Conservation (phyloP, 2,797 vertebrate genomes). For the Clarias fuscus region DNA sequence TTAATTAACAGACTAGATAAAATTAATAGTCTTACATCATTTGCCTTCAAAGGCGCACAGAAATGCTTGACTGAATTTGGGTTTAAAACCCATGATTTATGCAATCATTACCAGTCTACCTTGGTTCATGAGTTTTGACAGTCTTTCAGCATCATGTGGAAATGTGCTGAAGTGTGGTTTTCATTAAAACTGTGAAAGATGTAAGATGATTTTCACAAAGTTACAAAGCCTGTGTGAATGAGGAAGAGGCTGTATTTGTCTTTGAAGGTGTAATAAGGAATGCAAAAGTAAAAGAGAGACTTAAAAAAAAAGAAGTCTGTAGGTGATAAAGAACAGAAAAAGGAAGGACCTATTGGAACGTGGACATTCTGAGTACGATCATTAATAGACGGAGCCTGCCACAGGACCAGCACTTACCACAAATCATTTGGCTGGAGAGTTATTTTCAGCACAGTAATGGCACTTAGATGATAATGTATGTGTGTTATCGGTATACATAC, state of each 20-base stretch:
- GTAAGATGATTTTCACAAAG: neutral
- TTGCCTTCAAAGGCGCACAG: neutral
- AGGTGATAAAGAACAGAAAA: neutral
- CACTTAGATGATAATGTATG: neutral
- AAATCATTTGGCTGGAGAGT: neutral
- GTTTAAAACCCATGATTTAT: neutral
- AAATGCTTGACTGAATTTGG: neutral
- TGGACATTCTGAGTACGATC: neutral
- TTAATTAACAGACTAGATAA: neutral
- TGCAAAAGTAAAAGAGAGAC: neutral
- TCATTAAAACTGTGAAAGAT: conserved; percentile 11
- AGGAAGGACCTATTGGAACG: too few relatives aligned
- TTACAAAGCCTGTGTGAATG: conserved; percentile 12
- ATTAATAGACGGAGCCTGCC: neutral
- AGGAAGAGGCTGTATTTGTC: conserved; percentile 7
- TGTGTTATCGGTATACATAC: neutral
- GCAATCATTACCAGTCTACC: neutral
- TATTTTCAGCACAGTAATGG: conserved; percentile 16
- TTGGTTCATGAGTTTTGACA: neutral
- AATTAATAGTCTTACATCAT: neutral
- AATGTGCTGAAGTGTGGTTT: conserved; percentile 4
- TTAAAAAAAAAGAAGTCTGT: neutral
- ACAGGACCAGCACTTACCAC: neutral
- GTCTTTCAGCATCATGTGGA: neutral
- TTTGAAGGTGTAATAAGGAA: neutral